phyloP scores from a whole-genome alignment of 1,140 invertebrate genomes.

The Drosophila orosa region DNA sequence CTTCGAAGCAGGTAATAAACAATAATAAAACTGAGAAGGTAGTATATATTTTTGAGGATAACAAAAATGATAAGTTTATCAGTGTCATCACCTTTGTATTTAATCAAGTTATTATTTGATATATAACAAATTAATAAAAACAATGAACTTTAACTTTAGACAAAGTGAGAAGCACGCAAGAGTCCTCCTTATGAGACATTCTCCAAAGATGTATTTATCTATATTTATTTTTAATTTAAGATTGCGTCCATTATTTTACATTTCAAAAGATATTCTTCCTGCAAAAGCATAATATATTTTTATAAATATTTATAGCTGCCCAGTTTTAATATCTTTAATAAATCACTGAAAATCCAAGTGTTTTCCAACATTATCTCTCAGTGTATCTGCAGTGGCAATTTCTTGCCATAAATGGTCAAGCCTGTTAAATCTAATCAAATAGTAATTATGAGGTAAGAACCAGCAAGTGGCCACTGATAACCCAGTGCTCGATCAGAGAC shows the following conservation, averaged over 20 bases:
- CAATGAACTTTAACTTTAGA: too few relatives aligned
- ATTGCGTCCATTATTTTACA: neutral
- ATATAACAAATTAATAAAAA: neutral
- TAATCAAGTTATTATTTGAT: neutral
- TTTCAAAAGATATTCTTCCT: neutral
- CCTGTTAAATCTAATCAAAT: slow-evolving; percentile 17
- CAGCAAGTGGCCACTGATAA: slow-evolving; percentile 12
- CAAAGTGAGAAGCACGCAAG: too few relatives aligned
- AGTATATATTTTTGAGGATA: neutral
- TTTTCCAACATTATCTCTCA: neutral
- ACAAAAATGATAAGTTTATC: too few relatives aligned
- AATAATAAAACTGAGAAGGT: neutral
- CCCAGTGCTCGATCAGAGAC: neutral
- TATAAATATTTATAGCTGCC: neutral
- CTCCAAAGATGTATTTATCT: too few relatives aligned
- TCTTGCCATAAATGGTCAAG: slow-evolving; percentile 12
- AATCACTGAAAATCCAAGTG: neutral
- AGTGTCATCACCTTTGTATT: too few relatives aligned
- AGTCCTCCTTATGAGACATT: too few relatives aligned
- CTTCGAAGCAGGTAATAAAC: neutral
- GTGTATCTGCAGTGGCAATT: slow-evolving; percentile 3
- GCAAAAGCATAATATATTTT: neutral
- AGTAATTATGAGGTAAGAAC: slow-evolving; percentile 25
- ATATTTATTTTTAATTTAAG: too few relatives aligned
- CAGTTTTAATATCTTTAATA: neutral